Percentiles rank a stretch among this genome's conserved stretches.
Evolutionary conservation across 2,888 invertebrate genomes (phyloP).

Genomic region (Andrena praecox): DNA sequence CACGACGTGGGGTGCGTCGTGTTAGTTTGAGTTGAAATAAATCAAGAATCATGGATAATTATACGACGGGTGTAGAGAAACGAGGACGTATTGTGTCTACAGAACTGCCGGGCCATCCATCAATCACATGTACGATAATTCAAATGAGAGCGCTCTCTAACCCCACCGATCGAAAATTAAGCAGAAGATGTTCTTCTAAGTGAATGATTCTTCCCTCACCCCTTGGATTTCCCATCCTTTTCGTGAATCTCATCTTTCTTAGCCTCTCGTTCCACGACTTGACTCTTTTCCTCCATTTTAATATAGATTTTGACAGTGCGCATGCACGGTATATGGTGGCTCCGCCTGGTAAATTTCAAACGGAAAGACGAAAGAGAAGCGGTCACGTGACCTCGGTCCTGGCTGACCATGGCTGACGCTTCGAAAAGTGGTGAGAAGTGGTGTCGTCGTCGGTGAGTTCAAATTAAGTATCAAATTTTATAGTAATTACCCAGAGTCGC

Average conservation of each 20-base stretch:
- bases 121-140: background rate
- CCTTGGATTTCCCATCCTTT: conserved; percentile 85
- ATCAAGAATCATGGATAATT: conserved; percentile 16
- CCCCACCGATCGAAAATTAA: background rate
- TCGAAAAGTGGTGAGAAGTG: conserved; percentile 20
- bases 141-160: background rate
- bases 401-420: background rate
- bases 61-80: conserved; percentile 12
- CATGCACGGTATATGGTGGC: conserved; percentile 54
- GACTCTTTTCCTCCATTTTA: conserved; percentile 85
- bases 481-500: background rate
- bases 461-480: background rate
- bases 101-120: conserved; percentile 57
- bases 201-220: conserved; percentile 79
- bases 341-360: conserved; percentile 47
- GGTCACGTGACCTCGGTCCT: conserved; percentile 43
- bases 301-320: conserved; percentile 80
- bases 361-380: conserved; percentile 6
- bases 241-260: conserved; percentile 85
- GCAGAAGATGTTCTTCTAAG: background rate
- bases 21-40: background rate
- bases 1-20: too few relatives aligned
- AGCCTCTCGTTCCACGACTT: conserved; percentile 84
- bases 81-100: conserved; percentile 15
- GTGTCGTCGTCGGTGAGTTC: background rate